Percentiles rank a stretch among this genome's conserved stretches.
These are phyloP conservation scores for Albula glossodonta DNA, from an alignment of 2,113 vertebrate species.

Conservation along the genomic window DNA sequence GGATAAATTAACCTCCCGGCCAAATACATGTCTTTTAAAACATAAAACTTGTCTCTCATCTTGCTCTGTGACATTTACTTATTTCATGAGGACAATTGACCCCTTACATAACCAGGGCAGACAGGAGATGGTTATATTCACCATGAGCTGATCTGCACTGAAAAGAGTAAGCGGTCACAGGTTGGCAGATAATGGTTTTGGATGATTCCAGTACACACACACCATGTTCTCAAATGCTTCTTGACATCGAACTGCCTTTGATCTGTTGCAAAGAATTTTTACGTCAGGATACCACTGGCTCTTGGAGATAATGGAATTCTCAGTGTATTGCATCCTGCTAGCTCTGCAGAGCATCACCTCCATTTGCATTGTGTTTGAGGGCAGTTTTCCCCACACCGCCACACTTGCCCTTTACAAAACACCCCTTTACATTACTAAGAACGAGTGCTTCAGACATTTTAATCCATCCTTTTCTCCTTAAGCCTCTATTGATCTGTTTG, in stretches of 20 bases:
- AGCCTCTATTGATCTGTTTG: slow-evolving; percentile 1
- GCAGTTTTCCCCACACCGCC: not conserved
- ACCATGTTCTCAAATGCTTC: not conserved
- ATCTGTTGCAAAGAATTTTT: slow-evolving; percentile 1
- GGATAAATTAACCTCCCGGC: not conserved
- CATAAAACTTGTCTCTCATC: not conserved
- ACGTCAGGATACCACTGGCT: not conserved
- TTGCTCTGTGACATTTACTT: slow-evolving; percentile 52
- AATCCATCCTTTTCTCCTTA: slow-evolving; percentile 6
- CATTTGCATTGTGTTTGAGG: not conserved
- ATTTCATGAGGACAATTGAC: slow-evolving; percentile 16
- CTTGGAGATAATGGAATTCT: not conserved
- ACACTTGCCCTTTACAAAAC: not conserved
- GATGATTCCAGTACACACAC: not conserved
- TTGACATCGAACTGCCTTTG: not conserved
- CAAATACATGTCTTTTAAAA: not conserved
- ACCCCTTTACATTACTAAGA: not conserved
- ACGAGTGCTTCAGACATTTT: not conserved
- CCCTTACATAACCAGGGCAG: not conserved
- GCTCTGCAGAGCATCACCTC: not conserved
- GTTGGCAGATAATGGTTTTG: not conserved
- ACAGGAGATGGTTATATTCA: slow-evolving; percentile 20
- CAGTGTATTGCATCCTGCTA: not conserved
- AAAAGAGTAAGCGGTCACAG: slow-evolving; percentile 51
- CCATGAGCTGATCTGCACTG: slow-evolving; percentile 42